Evolutionary conservation across 2,888 invertebrate species (phyloP), one percentile per base, ranked within the genome.

Genomic region (Beris chalybata): DNA sequence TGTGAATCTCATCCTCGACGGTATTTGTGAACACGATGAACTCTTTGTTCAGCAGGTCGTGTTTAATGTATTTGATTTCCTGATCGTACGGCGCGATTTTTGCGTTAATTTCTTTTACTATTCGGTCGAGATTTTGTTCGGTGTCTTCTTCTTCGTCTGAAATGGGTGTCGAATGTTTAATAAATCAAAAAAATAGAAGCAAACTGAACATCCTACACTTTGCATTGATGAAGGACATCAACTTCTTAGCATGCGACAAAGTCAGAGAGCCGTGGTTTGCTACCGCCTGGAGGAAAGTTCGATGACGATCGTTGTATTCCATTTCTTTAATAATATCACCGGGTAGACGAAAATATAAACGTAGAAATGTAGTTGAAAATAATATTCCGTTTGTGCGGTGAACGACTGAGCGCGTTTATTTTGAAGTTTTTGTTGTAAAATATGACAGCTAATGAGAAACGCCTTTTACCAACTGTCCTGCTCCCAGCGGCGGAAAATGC

Each of bases 1-100:
- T n/a, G 31, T 64, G 50, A 15, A 70, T 71, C 31, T 71, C 69
- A 5, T 72, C 71, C 32, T 71, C 72, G 4, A 72, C 64, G 5
- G 73, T 71, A 13, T 70, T 66, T 5, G 70, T 71, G 52, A 74
- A 74, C 4, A 76, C 74, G n/a, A 76, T 54, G 57, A 70, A 75
- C 15, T 73, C 72, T 56, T 71, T 67, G 5, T 65, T 67, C 2
- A 72, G 61, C 2, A 76, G 50, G 1, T 75, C 74, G 66, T 75
- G 74, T 52, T 71, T 74, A 5, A 74, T n/a, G 11, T 72, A 70
- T 30, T 70, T 70, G 12, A 76, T 70, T n/a, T 73, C 70, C 54
- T 75, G 76, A 22, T 75, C 73, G 29, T 71, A 71, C 7, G 70
- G 58, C 32, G 64, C 68, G 5, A 76, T 67, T 13, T 69, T 63